phyloP scores from a whole-genome alignment of 2,113 vertebrate species.

The Buteo buteo region DNA sequence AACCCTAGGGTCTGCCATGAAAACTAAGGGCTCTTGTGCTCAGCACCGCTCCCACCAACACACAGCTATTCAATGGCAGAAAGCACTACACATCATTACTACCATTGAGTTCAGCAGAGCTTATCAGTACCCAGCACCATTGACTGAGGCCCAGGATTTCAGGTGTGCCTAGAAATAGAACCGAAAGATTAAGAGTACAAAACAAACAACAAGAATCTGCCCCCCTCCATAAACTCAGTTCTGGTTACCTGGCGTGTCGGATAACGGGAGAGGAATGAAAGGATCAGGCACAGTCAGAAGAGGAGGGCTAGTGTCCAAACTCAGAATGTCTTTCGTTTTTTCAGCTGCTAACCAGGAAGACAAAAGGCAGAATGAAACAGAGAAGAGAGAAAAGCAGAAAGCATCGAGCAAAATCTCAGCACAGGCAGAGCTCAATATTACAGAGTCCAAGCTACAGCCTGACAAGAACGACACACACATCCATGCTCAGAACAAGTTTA shows the following conservation, averaged over 20 bases:
- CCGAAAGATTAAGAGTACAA: background rate
- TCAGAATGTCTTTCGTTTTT: constrained; percentile 77
- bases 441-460: background rate
- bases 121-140: background rate
- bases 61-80: accelerated
- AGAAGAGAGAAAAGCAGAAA: constrained; percentile 26
- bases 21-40: background rate
- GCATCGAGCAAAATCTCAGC: background rate
- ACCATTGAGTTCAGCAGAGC: background rate
- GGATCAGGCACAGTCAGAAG: constrained; percentile 85
- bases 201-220: background rate
- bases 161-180: background rate
- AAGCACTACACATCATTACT: background rate
- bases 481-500: background rate
- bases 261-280: constrained; percentile 81
- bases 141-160: background rate
- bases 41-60: background rate
- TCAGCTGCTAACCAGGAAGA: constrained; percentile 70
- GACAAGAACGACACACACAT: background rate
- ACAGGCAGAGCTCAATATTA: background rate
- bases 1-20: background rate
- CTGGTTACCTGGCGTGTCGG: constrained; percentile 84
- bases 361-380: constrained; percentile 7
- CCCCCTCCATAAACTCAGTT: background rate
- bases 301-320: constrained; percentile 75